Evolutionary conservation across 2,797 vertebrate species (phyloP).

Genomic region (Antrozous pallidus): DNA sequence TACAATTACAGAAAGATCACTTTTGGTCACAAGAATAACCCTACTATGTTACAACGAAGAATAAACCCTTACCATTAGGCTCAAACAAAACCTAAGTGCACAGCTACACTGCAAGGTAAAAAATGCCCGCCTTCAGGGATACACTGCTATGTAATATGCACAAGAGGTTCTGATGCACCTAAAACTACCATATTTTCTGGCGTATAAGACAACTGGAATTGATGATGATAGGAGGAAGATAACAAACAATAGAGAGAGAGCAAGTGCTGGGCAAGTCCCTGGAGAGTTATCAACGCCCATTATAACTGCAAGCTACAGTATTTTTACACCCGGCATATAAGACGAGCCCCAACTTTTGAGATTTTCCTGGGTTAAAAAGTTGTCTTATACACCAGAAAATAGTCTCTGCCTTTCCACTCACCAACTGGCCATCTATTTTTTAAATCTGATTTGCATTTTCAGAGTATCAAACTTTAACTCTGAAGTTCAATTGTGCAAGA

Average conservation of each 20-base stretch:
- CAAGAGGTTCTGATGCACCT: not conserved
- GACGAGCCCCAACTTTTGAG: too few relatives aligned
- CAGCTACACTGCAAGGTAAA: not conserved
- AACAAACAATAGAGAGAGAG: too few relatives aligned
- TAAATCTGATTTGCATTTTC: not conserved
- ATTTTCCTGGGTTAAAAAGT: too few relatives aligned
- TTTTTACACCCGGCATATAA: too few relatives aligned
- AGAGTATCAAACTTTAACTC: slow-evolving; percentile 18
- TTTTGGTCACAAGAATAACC: not conserved
- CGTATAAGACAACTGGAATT: too few relatives aligned
- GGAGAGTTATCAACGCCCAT: too few relatives aligned
- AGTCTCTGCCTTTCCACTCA: not conserved
- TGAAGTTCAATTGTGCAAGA: not conserved
- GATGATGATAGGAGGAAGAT: too few relatives aligned
- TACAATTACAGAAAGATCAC: not conserved
- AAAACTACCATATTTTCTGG: too few relatives aligned
- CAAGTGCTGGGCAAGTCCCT: too few relatives aligned
- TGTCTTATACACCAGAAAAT: too few relatives aligned
- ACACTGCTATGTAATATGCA: not conserved
- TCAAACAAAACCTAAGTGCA: not conserved
- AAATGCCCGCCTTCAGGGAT: not conserved
- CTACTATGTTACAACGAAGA: not conserved
- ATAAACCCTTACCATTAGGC: not conserved
- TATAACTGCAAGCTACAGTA: too few relatives aligned
- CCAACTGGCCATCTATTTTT: not conserved